These are phyloP conservation scores for Drosophila pegasa DNA, from an alignment of 2,888 invertebrate genomes.

Conservation along the genomic window DNA sequence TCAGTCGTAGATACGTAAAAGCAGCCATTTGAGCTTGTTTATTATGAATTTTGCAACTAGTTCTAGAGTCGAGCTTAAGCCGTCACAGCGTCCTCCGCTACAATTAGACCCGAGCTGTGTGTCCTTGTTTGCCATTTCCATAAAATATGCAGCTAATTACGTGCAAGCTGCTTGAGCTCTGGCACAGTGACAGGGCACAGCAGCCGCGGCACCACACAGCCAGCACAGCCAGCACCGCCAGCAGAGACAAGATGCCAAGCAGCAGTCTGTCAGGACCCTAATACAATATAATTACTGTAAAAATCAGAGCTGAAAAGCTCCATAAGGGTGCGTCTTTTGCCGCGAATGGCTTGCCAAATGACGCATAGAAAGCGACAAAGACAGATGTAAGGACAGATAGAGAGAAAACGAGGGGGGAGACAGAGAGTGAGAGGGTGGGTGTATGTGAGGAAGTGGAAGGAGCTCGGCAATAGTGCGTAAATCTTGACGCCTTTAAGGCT, in stretches of 20 bases:
- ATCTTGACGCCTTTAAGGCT: slow-evolving; percentile 70
- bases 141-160: slow-evolving; percentile 77
- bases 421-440: no score
- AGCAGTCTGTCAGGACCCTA: slow-evolving; percentile 52
- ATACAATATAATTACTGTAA: slow-evolving; percentile 77
- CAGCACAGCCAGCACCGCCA: not conserved
- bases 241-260: slow-evolving; percentile 14
- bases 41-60: slow-evolving; percentile 1
- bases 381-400: not conserved
- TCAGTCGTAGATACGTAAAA: not conserved
- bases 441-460: not conserved
- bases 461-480: slow-evolving; percentile 71
- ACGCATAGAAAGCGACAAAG: not conserved
- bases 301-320: slow-evolving; percentile 68
- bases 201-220: not conserved
- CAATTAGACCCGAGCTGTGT: slow-evolving; percentile 3
- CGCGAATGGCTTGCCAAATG: slow-evolving; percentile 27
- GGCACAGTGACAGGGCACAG: slow-evolving; percentile 35
- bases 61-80: not conserved
- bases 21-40: slow-evolving; percentile 13
- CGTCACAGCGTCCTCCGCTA: not conserved
- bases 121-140: slow-evolving; percentile 47
- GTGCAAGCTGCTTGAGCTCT: slow-evolving; percentile 63
- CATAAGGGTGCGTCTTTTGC: slow-evolving; percentile 45
- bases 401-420: not conserved